Evolutionary conservation across 2,113 vertebrate genomes (phyloP).

Genomic region (Ctenodactylus gundi): DNA sequence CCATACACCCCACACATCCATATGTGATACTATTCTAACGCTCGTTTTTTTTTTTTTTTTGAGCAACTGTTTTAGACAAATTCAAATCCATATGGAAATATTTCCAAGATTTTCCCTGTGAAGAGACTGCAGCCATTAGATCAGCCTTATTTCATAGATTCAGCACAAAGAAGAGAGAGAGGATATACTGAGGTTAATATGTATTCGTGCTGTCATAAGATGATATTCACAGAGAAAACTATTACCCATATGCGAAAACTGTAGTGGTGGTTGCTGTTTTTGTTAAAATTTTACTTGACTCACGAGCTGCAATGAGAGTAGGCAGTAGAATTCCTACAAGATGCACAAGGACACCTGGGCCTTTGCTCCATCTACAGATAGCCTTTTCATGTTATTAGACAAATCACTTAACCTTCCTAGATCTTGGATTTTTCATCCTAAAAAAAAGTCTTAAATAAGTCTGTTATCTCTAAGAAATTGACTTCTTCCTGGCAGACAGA

Average conservation of each 20-base stretch:
- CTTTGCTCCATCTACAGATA: constrained; percentile 11
- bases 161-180: not conserved
- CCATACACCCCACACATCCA: no score
- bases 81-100: not conserved
- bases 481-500: constrained; percentile 61
- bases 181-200: not conserved
- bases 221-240: not conserved
- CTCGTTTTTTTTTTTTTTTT: no score
- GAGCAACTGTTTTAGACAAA: not conserved
- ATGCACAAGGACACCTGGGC: not conserved
- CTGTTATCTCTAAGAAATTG: constrained; percentile 67
- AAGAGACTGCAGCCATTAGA: not conserved
- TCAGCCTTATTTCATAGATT: not conserved
- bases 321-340: not conserved
- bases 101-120: not conserved
- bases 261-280: not conserved
- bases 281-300: constrained; percentile 15
- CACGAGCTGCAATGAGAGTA: not conserved
- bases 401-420: constrained; percentile 50
- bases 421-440: constrained; percentile 21
- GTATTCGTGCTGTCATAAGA: not conserved
- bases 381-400: not conserved
- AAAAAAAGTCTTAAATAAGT: constrained; percentile 43
- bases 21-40: not conserved
- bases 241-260: not conserved